Percentiles rank a stretch among this genome's conserved stretches.
These are phyloP conservation scores for Lasius fuliginosus DNA, from an alignment of 2,888 invertebrate genomes.

Conservation along the genomic window DNA sequence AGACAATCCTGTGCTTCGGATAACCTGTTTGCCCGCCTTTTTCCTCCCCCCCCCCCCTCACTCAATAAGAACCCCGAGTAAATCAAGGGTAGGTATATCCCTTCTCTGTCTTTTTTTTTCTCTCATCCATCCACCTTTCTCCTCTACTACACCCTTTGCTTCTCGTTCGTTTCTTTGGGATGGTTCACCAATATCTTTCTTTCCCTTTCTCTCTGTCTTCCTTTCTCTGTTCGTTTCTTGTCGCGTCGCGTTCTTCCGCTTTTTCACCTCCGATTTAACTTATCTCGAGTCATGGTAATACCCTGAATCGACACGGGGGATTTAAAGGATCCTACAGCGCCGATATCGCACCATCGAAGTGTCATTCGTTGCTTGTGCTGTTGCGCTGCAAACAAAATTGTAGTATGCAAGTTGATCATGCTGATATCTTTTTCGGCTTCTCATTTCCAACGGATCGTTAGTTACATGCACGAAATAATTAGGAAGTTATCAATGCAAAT, in stretches of 20 bases:
- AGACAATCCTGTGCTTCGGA: slow-evolving; percentile 73
- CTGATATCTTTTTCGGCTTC: slow-evolving; percentile 37
- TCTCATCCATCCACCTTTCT: slow-evolving; percentile 25
- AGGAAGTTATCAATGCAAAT: not conserved
- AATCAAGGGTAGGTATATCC: slow-evolving; percentile 76
- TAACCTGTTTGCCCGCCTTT: slow-evolving; percentile 78
- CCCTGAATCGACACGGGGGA: slow-evolving; percentile 66
- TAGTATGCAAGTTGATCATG: slow-evolving; percentile 24
- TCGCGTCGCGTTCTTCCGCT: slow-evolving; percentile 20
- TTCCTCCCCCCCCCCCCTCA: slow-evolving; percentile 28
- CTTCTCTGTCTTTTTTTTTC: slow-evolving; percentile 30
- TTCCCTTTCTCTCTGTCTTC: slow-evolving; percentile 28
- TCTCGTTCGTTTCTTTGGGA: slow-evolving; percentile 35
- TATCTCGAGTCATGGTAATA: slow-evolving; percentile 50
- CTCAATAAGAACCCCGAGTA: slow-evolving; percentile 75
- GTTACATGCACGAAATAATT: not conserved
- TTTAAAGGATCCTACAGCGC: slow-evolving; percentile 42
- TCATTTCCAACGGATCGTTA: slow-evolving; percentile 33
- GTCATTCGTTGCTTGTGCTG: slow-evolving; percentile 26
- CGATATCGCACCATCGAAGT: slow-evolving; percentile 58
- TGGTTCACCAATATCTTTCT: slow-evolving; percentile 59
- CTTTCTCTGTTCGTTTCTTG: slow-evolving; percentile 36
- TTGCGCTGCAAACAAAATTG: not conserved
- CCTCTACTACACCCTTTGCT: not conserved
- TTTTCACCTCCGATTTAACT: slow-evolving; percentile 20